A percentile compares a stretch with the other conserved stretches of the same genome.
These are phyloP conservation scores for Pyrochroa serraticornis DNA, from an alignment of 2,888 invertebrate genomes.

Conservation along the genomic window DNA sequence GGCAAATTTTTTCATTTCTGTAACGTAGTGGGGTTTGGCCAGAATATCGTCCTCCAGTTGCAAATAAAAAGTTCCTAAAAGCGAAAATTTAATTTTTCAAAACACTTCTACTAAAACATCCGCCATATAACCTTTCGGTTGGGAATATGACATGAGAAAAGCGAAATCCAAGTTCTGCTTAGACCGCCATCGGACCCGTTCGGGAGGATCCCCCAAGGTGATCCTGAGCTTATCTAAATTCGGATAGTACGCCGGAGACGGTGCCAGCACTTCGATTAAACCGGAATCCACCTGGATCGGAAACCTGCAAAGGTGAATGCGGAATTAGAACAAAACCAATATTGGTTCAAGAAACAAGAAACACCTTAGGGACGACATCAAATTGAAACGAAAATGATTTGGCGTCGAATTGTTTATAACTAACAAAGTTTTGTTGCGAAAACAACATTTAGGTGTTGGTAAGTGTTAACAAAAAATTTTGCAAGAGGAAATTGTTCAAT, in stretches of 20 bases:
- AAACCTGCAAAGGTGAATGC: slow-evolving; percentile 65
- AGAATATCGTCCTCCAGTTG: slow-evolving; percentile 95
- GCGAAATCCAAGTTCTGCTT: slow-evolving; percentile 95
- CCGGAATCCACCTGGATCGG: slow-evolving; percentile 76
- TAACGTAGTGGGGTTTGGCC: slow-evolving; percentile 82
- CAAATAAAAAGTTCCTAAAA: slow-evolving; percentile 80
- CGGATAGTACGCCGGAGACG: slow-evolving; percentile 86
- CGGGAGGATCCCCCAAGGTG: slow-evolving; percentile 84
- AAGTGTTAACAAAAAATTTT: too few relatives aligned
- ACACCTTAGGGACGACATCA: slow-evolving; percentile 7
- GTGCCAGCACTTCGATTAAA: slow-evolving; percentile 87
- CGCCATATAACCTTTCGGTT: slow-evolving; percentile 77
- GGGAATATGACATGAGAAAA: slow-evolving; percentile 93
- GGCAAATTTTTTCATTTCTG: slow-evolving; percentile 84
- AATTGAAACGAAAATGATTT: slow-evolving; percentile 17
- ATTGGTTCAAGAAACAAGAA: slow-evolving; percentile 14
- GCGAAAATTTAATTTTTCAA: slow-evolving; percentile 1
- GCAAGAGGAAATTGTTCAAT: too few relatives aligned
- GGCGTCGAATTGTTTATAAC: too few relatives aligned
- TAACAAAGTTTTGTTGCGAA: too few relatives aligned
- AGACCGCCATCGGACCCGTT: slow-evolving; percentile 88
- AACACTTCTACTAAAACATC: background rate
- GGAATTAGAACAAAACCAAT: slow-evolving; percentile 26
- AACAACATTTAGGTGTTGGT: too few relatives aligned
- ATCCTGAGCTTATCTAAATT: slow-evolving; percentile 76